phyloP scores from a whole-genome alignment of 2,888 invertebrate species.

The Melinaea marsaeus region DNA sequence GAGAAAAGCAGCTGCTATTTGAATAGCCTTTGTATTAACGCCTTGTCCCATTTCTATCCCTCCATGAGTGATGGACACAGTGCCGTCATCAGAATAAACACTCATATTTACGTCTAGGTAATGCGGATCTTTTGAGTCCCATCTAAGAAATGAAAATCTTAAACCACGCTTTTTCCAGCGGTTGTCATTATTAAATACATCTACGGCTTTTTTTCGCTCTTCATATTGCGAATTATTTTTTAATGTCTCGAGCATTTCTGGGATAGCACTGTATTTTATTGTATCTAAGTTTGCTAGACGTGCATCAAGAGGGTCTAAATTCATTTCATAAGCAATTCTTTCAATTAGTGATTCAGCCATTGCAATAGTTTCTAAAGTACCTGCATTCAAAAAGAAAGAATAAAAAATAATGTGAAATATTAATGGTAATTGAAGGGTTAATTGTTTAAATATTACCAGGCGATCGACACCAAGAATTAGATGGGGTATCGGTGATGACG shows the following conservation, averaged over 20 bases:
- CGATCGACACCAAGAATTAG: slow-evolving; percentile 41
- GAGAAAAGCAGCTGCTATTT: slow-evolving; percentile 81
- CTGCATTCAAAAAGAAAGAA: slow-evolving; percentile 34
- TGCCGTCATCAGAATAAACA: slow-evolving; percentile 80
- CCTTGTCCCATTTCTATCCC: slow-evolving; percentile 86
- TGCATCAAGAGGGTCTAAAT: slow-evolving; percentile 77
- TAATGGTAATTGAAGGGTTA: neutral
- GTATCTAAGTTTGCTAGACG: slow-evolving; percentile 69
- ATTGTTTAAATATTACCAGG: slow-evolving; percentile 36
- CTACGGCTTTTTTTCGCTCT: slow-evolving; percentile 62
- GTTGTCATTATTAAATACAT: slow-evolving; percentile 78
- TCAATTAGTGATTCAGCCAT: slow-evolving; percentile 81
- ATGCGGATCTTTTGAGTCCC: slow-evolving; percentile 52
- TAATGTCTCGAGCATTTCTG: slow-evolving; percentile 71
- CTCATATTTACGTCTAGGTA: slow-evolving; percentile 72
- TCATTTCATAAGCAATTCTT: slow-evolving; percentile 72
- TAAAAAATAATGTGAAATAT: neutral
- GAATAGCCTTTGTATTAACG: slow-evolving; percentile 82
- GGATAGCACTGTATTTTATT: slow-evolving; percentile 41
- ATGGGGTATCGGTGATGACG: slow-evolving; percentile 42
- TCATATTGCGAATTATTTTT: slow-evolving; percentile 72
- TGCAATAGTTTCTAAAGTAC: slow-evolving; percentile 73
- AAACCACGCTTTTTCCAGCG: slow-evolving; percentile 85
- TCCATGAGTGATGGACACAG: slow-evolving; percentile 80
- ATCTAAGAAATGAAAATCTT: slow-evolving; percentile 79